Evolutionary conservation across 2,113 vertebrate genomes (phyloP).

Genomic region (Zapus hudsonius): DNA sequence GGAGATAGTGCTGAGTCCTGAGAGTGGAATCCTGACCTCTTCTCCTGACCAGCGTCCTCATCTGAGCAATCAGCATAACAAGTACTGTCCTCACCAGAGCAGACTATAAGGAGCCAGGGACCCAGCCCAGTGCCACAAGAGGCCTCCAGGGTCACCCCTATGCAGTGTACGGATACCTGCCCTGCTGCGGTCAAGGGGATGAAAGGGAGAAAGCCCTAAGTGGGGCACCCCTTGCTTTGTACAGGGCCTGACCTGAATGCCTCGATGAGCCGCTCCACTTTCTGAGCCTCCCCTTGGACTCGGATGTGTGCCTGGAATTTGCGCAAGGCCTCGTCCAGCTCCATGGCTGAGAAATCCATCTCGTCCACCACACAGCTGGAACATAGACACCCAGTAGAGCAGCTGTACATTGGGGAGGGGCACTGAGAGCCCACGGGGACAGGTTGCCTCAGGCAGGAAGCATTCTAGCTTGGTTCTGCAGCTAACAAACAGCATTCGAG

Average conservation of each 20-base stretch:
- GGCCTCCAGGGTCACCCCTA: background rate
- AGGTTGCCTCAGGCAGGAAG: background rate
- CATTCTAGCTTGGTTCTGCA: no score
- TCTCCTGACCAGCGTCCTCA: background rate
- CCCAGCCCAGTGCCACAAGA: background rate
- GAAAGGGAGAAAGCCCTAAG: background rate
- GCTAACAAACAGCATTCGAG: no score
- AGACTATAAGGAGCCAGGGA: background rate
- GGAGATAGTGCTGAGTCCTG: background rate
- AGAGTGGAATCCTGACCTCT: background rate
- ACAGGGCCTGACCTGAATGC: constrained; percentile 91
- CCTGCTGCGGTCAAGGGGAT: background rate
- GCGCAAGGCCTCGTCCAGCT: constrained; percentile 96
- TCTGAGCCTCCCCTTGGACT: constrained; percentile 98
- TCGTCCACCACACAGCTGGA: constrained; percentile 97
- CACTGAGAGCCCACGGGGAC: background rate
- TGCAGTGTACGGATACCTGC: background rate
- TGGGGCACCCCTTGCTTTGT: background rate
- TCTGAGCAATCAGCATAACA: background rate
- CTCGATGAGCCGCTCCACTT: constrained; percentile 96
- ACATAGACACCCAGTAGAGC: background rate
- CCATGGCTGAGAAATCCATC: constrained; percentile 97
- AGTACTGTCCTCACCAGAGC: background rate
- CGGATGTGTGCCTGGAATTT: constrained; percentile 98
- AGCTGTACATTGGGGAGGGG: background rate